Evolutionary conservation across 2,888 invertebrate genomes (phyloP), one percentile per base, ranked within the genome.

Genomic region (Diabrotica balteata): DNA sequence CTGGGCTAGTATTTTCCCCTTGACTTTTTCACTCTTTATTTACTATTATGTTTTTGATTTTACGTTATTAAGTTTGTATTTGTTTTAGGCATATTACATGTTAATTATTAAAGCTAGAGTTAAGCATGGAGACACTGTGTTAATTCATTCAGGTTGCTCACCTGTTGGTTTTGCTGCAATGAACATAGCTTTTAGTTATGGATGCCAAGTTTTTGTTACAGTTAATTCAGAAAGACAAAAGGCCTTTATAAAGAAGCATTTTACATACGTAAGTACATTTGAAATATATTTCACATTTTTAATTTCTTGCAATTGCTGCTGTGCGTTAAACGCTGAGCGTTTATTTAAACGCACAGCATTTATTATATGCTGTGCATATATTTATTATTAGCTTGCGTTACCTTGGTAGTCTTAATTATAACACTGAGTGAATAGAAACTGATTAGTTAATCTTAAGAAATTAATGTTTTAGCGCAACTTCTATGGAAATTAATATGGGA

Each of bases 131-230:
- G 87, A 88, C 71, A 82, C 82, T 3, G 87, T 89, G 10, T 82
- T 89, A 22, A 83, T 87, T 45, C 87, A 87, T 73, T 83, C 85
- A 43, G 87, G 86, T 9, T 88, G 88, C 77, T 89, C 90, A 9
- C 89, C 89, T n/a, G 89, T 91, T 42, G 91, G 91, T n/a, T 88
- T 90, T 80, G 91, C 91, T 10, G 89, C 90, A 50, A 90, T 91
- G 70, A 85, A 87, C n/a, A 85, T 91, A 60, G 90, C 90, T 6
- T 82, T 87, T 7, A 83, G 83, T 69, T 77, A 85, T 73, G 88
- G 88, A 4, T 91, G 90, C 77, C 84, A 85, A 63, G 86, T 89
- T 10, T 89, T 82, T 80, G 89, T 90, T 1, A 91, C 91, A 4
- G 90, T 90, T 9, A 88, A 86, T 1, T 87, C 87, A 0, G 77